Base-by-base conservation (phyloP, 2,797 vertebrate species). In the Monodelphis domestica region DNA sequence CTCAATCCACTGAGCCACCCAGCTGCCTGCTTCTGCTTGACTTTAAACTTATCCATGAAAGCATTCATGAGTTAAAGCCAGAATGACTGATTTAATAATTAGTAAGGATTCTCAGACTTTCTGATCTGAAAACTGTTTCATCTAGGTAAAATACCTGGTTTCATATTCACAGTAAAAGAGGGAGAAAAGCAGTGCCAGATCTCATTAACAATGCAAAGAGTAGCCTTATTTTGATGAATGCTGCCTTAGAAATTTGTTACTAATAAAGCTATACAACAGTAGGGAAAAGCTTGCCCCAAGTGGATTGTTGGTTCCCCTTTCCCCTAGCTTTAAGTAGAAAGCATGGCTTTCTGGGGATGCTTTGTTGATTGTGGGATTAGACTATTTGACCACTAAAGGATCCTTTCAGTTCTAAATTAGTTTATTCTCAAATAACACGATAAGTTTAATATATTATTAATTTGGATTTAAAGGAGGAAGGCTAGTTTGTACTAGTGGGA, bases 401-500 rank as follows among this genome's bases (percentile, higher is more conserved):
- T 6, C 5, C 57, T 57, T 29, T 57, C 56, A 57, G 56, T 10
- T 29, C 56, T 57, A 54, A 11, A 12, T 54, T 54, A 57, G 57
- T 57, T 57, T 57, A 56, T 57, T 57, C 1, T 57, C 56, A 28
- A 56, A 56, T 54, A 54, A 54, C 15, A 17, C 14, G 54, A 17
- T 56, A 56, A 29, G 28, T 56, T 56, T 56, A 56, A 56, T 28
- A 30, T 45, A 29, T 91, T 91, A 45, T 57, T 93, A 96, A 87
- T 17, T 78, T 92, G 90, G 70, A 53, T 89, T 93, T 93, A 57
- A 91, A 93, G 57, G 55, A 59, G 7, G 30, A 21, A 91, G 5
- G 24, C 91, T 93, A 78, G 87, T 96, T 89, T 89, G 91, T 90
- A 30, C 78, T 93, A 88, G 45, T 93, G 59, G n/a, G n/a, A n/a